Base-by-base conservation (phyloP, 2,797 vertebrate genomes). In the Pteronotus mesoamericanus region DNA sequence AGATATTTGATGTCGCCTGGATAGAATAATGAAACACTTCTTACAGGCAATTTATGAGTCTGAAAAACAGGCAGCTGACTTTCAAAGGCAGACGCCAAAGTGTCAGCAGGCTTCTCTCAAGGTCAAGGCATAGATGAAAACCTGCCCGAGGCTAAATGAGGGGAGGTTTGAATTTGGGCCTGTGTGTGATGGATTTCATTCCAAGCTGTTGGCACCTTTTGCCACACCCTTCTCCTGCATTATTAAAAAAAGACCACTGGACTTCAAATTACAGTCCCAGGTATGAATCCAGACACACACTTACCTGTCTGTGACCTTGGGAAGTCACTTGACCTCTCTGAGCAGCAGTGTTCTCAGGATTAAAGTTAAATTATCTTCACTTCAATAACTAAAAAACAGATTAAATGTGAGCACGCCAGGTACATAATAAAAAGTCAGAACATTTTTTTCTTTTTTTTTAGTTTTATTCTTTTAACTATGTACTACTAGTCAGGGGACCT, bases 11-110 rank as follows among this genome's bases (percentile, higher is more conserved):
- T 86, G 32, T 97, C 68, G 95, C 97, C 96, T 95, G 97, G 97
- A 89, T 82, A 96, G 97, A 98, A 97, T 98, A 98, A 98, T 98
- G 98, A 98, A 98, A 98, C 98, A 98, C 98, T 98, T 98, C 97
- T 98, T 96, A 64, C 19, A 29, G 97, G 98, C 96, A 97, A 98
- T 98, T 98, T 98, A 98, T 0, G 87, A 98, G 97, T 96, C 96
- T 98, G 97, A 97, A 97, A 98, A 98, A 98, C 61, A 94, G 90
- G 96, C 97, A 98, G 97, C 98, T 97, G 97, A 71, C 97, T 98
- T 98, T 98, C 87, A 96, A 93, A 96, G 92, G 89, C 94, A 94
- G 95, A 89, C 37, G 64, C 94, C 89, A 69, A 68, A 42, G 55
- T 74, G 95, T 89, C 91, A 96, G 88, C 75, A 83, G 96, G 37